phyloP scores from a whole-genome alignment of 2,888 invertebrate species.

The Leucoptera coffeella region DNA sequence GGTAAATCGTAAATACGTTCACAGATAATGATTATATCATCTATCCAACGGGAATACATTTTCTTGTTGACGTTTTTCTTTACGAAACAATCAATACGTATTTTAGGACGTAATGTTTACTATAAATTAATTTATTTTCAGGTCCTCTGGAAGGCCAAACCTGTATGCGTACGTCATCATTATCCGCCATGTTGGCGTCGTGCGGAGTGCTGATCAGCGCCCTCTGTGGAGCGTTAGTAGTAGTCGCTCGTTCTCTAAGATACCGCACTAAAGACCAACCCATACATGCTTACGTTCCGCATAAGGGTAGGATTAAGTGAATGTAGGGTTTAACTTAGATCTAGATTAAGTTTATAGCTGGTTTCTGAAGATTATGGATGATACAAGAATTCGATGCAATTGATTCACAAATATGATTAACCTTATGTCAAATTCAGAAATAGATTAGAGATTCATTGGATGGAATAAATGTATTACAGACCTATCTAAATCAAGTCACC shows the following conservation, averaged over 20 bases:
- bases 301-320: constrained; percentile 59
- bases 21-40: background rate
- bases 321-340: constrained; percentile 1
- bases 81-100: too few relatives aligned
- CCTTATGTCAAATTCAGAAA: too few relatives aligned
- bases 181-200: constrained; percentile 63
- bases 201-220: constrained; percentile 66
- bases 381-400: too few relatives aligned
- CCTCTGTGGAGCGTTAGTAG: constrained; percentile 64
- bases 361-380: background rate
- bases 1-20: too few relatives aligned
- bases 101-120: too few relatives aligned
- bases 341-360: background rate
- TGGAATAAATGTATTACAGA: too few relatives aligned
- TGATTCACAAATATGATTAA: too few relatives aligned
- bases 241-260: constrained; percentile 70
- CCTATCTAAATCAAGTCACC: too few relatives aligned
- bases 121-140: constrained; percentile 10
- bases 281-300: constrained; percentile 53
- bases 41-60: background rate
- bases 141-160: constrained; percentile 47
- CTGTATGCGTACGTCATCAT: constrained; percentile 57
- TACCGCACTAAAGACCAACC: constrained; percentile 44
- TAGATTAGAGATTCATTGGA: too few relatives aligned
- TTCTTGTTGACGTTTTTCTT: too few relatives aligned